Percentiles rank a stretch among this genome's conserved stretches.
Evolutionary conservation across 2,797 vertebrate genomes (phyloP).

Genomic region (Peromyscus nudipes): DNA sequence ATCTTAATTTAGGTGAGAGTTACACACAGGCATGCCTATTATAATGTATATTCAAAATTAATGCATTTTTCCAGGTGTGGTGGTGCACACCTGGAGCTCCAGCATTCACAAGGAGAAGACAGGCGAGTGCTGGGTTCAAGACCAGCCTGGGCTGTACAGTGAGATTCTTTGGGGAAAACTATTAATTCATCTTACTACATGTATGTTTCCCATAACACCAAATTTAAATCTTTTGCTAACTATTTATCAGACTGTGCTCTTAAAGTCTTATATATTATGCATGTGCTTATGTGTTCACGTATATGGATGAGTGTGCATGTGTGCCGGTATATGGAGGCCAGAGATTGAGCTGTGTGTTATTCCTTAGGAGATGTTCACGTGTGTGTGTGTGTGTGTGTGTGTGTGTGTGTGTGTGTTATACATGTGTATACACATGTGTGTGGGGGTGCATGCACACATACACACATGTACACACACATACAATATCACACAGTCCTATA

Average conservation of each 20-base stretch:
- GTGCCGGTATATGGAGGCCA: not conserved
- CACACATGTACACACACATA: not conserved
- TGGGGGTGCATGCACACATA: not conserved
- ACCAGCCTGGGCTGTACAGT: not conserved
- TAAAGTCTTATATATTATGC: not conserved
- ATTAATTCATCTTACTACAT: not conserved
- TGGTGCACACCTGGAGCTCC: not conserved
- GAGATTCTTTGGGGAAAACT: not conserved
- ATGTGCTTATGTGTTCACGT: not conserved
- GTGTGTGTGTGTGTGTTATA: not conserved
- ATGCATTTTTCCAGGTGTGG: not conserved
- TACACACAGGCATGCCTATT: not conserved
- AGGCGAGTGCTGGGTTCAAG: not conserved
- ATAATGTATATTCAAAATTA: not conserved
- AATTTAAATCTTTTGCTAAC: conserved; percentile 2
- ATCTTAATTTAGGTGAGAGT: not conserved
- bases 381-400: not conserved
- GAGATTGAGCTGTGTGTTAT: not conserved
- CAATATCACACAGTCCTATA: not conserved
- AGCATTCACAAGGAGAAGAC: not conserved
- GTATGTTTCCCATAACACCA: not conserved
- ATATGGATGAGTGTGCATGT: not conserved
- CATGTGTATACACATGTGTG: not conserved
- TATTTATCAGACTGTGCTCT: not conserved
- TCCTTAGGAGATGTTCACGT: not conserved